A percentile compares a stretch with the other conserved stretches of the same genome.
Conservation (phyloP, 2,797 vertebrate genomes). For the Enoplosus armatus region DNA sequence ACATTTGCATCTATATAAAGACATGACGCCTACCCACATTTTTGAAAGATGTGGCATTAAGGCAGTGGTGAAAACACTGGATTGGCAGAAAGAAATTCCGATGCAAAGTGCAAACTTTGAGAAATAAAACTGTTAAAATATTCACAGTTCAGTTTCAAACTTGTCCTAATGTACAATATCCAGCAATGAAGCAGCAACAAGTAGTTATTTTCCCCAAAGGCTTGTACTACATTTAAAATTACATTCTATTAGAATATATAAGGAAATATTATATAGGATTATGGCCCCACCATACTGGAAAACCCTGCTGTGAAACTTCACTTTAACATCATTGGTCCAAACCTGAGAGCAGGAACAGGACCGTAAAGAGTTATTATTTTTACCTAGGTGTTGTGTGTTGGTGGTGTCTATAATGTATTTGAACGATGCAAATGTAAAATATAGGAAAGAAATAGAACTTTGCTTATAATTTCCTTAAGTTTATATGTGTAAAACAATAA, state of each 20-base stretch:
- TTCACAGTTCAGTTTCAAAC: not conserved
- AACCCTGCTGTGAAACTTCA: not conserved
- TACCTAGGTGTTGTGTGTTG: not conserved
- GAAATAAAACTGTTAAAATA: not conserved
- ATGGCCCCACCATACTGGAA: not conserved
- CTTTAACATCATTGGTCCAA: not conserved
- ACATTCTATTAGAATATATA: not conserved
- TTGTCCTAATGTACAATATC: not conserved
- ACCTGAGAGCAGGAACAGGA: not conserved
- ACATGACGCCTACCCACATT: not conserved
- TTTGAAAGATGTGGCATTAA: not conserved
- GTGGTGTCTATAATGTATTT: not conserved
- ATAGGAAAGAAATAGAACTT: not conserved
- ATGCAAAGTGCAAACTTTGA: no score
- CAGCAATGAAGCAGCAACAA: not conserved
- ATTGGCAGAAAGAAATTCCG: not conserved
- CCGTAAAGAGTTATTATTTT: not conserved
- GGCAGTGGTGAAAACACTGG: not conserved
- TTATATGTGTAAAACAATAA: slow-evolving; percentile 9
- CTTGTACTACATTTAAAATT: not conserved
- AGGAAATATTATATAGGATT: not conserved
- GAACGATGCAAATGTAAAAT: not conserved
- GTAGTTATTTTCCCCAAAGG: not conserved
- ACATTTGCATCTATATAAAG: slow-evolving; percentile 11
- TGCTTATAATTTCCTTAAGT: not conserved